Evolutionary conservation across 1,140 invertebrate species (phyloP).

Genomic region (Muscidifurax raptorellus): DNA sequence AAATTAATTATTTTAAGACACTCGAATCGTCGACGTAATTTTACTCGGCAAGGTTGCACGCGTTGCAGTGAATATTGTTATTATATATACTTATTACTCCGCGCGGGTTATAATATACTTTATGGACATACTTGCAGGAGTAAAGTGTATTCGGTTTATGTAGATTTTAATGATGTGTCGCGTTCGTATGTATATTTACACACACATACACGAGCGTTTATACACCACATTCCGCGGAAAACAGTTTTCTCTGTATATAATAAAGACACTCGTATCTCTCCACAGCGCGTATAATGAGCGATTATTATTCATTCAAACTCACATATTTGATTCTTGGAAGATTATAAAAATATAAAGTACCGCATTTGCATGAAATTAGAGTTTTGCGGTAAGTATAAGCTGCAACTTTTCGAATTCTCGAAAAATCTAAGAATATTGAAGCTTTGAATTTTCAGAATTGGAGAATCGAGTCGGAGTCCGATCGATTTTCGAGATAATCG

Average conservation of each 20-base stretch:
- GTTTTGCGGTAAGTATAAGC: not conserved
- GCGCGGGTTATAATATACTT: not conserved
- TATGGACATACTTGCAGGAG: not conserved
- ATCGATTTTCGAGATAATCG: constrained; percentile 16
- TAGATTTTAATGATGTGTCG: constrained; percentile 39
- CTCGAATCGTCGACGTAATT: too few relatives aligned
- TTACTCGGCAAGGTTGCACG: not conserved
- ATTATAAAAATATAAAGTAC: not conserved
- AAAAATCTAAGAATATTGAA: too few relatives aligned
- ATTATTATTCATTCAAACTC: constrained; percentile 4
- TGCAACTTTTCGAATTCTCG: not conserved
- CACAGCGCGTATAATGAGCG: not conserved
- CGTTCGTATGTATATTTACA: not conserved
- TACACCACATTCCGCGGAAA: constrained; percentile 15
- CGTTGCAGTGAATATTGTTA: not conserved
- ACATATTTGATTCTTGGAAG: not conserved
- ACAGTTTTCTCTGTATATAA: constrained; percentile 7
- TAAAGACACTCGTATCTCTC: not conserved
- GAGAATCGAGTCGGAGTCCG: not conserved
- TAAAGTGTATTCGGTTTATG: constrained; percentile 26
- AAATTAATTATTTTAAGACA: too few relatives aligned
- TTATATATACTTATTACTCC: not conserved
- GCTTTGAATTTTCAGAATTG: not conserved
- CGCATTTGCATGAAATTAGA: not conserved
- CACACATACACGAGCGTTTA: not conserved